phyloP scores from a whole-genome alignment of 2,888 invertebrate species.

The Teleogryllus oceanicus region DNA sequence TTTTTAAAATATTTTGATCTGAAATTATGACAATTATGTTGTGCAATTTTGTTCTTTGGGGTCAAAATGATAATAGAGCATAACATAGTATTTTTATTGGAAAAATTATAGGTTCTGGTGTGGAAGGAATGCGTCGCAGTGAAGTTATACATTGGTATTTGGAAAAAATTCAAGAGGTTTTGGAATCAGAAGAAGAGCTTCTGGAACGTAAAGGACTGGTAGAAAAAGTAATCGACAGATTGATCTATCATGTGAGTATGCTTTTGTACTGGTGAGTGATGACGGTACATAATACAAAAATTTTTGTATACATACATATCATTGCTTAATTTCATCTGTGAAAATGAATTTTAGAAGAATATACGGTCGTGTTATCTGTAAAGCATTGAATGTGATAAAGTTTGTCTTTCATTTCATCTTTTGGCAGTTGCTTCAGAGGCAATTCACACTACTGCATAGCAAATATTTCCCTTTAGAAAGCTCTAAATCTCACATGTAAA shows the following conservation, averaged over 20 bases:
- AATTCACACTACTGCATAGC: too few species aligned
- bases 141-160: constrained; percentile 93
- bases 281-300: background rate
- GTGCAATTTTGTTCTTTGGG: too few species aligned
- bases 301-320: background rate
- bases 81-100: too few species aligned
- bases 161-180: constrained; percentile 77
- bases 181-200: constrained; percentile 88
- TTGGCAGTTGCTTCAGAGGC: too few species aligned
- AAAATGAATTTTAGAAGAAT: background rate
- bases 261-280: background rate
- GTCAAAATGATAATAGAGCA: too few species aligned
- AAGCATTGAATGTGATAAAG: too few species aligned
- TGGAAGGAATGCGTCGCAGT: constrained; percentile 58
- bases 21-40: too few species aligned
- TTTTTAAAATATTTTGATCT: too few species aligned
- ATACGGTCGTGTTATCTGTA: too few species aligned
- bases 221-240: constrained; percentile 90
- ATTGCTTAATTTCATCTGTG: background rate
- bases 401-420: too few species aligned
- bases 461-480: too few species aligned
- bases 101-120: constrained; percentile 38
- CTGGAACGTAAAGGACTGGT: constrained; percentile 82
- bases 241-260: constrained; percentile 72
- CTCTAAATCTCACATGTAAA: too few species aligned